These are phyloP conservation scores for Serrognathus titanus DNA, from an alignment of 2,888 invertebrate species.

Conservation along the genomic window DNA sequence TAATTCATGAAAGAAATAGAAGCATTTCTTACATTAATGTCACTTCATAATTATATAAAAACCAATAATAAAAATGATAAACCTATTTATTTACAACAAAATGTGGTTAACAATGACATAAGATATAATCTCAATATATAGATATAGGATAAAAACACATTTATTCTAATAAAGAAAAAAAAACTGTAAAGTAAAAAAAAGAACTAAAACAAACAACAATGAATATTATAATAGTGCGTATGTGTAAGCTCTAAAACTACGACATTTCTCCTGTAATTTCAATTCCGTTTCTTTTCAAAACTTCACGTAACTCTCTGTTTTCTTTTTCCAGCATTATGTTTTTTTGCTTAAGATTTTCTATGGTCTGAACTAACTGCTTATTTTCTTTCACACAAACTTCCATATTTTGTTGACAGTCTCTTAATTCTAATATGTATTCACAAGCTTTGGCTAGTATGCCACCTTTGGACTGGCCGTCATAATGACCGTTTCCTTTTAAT, in stretches of 20 bases:
- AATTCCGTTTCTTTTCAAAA: slow-evolving; percentile 65
- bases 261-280: slow-evolving; percentile 20
- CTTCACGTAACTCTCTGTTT: slow-evolving; percentile 66
- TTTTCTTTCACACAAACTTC: slow-evolving; percentile 61
- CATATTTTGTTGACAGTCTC: slow-evolving; percentile 72
- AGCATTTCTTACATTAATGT: neutral
- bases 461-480: slow-evolving; percentile 80
- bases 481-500: slow-evolving; percentile 62
- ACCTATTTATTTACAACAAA: slow-evolving; percentile 3
- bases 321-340: slow-evolving; percentile 71
- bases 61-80: neutral
- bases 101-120: neutral
- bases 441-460: slow-evolving; percentile 94
- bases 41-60: neutral
- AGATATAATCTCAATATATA: slow-evolving; percentile 1
- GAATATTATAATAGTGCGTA: neutral
- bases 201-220: neutral
- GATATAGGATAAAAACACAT: neutral
- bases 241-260: slow-evolving; percentile 6
- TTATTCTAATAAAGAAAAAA: neutral
- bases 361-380: slow-evolving; percentile 67
- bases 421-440: slow-evolving; percentile 86
- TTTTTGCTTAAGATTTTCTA: slow-evolving; percentile 68
- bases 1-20: too few species aligned
- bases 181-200: neutral